phyloP scores from a whole-genome alignment of 2,797 vertebrate genomes.

The Tachyglossus aculeatus region DNA sequence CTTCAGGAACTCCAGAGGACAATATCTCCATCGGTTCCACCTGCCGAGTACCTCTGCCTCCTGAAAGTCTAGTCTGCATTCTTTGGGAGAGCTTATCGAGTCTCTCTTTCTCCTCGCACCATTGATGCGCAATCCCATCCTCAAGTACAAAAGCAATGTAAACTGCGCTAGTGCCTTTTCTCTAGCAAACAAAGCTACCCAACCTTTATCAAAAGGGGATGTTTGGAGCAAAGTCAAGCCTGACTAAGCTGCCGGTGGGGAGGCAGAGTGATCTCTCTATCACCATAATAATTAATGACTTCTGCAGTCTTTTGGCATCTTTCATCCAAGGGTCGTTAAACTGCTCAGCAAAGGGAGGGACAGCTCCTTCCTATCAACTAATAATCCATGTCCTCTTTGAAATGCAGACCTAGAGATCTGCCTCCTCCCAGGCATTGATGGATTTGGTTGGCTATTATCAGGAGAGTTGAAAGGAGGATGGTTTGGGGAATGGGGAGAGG shows the following conservation, averaged over 20 bases:
- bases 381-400: not conserved
- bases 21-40: too few species aligned
- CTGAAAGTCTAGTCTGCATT: not conserved
- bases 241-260: not conserved
- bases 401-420: constrained; percentile 19
- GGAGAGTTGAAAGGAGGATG: not conserved
- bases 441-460: not conserved
- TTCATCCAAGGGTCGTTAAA: not conserved
- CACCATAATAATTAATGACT: not conserved
- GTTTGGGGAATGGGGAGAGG: not conserved
- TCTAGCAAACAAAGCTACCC: not conserved
- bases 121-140: not conserved
- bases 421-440: not conserved
- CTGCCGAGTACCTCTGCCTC: too few species aligned
- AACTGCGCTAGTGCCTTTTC: constrained; percentile 19
- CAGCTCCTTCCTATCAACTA: constrained; percentile 7
- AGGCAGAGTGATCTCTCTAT: not conserved
- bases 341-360: not conserved
- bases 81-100: not conserved
- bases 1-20: too few species aligned
- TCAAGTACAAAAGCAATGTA: not conserved
- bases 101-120: constrained; percentile 5
- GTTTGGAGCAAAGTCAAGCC: not conserved
- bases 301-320: not conserved
- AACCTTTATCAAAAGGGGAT: not conserved